Base-by-base conservation (phyloP, 2,113 vertebrate genomes). In the Xiphophorus hellerii region DNA sequence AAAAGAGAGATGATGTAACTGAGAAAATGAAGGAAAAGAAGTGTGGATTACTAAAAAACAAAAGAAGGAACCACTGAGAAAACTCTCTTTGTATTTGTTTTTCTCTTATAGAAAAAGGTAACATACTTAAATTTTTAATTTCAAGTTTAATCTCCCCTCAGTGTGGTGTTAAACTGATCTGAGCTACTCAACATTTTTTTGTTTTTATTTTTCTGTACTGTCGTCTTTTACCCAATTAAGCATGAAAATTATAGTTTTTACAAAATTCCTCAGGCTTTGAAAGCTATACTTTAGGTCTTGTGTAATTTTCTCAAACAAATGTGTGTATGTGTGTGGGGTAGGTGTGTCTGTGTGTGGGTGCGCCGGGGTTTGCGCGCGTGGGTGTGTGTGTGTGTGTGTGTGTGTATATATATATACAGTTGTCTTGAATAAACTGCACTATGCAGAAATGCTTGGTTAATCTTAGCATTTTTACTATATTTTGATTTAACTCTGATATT, bases 11-110 rank as follows among this genome's bases (percentile, higher is more conserved):
- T 30, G 29, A 4, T 66, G 69, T n/a, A 42, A 69, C 82, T 78
- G 78, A 85, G 77, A 74, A 69, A 54, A 62, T 69, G 67, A 80
- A 81, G 80, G 25, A 83, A 82, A 90, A 62, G 37, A 76, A 64
- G 73, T 15, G n/a, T 60, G 77, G 71, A 78, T 79, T 66, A 65
- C 73, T 78, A 82, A 76, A 80, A 78, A 74, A 82, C 72, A 80
- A 78, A 74, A 74, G 85, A 72, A 77, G 60, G 72, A 83, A 65
- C 64, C 1, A 54, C 25, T 51, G 62, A 84, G 35, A 30, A 77
- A 85, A 81, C 75, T 79, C 86, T 85, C 39, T 82, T 73, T 80
- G 58, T 81, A 20, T 82, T 31, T 48, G 44, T 48, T 48, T 48
- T 48, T 20, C 4, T 48, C 44, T 48, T 20, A 48, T 20, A 48